Percentiles rank a stretch among this genome's conserved stretches.
Conservation (phyloP, 2,888 invertebrate genomes). For the Acanthacorydalis orientalis region DNA sequence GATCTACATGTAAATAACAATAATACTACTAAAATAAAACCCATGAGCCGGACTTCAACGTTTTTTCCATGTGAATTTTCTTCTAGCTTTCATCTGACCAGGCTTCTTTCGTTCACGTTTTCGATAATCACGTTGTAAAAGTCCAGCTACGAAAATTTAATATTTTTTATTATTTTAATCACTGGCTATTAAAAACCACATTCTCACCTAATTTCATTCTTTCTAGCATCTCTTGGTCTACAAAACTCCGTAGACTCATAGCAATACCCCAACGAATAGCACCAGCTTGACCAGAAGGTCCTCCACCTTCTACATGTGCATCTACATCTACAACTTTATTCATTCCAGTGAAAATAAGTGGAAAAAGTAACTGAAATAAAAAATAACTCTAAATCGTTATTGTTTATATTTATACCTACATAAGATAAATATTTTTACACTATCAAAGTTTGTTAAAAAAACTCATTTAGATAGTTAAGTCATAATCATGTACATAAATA, state of each 20-base stretch:
- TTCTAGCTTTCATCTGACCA: conserved; percentile 79
- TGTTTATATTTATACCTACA: too few species aligned
- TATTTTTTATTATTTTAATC: background rate
- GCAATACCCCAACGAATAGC: conserved; percentile 79
- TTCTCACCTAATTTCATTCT: conserved; percentile 67
- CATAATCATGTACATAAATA: too few species aligned
- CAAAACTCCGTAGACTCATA: conserved; percentile 68
- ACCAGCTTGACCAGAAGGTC: conserved; percentile 69
- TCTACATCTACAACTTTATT: conserved; percentile 67
- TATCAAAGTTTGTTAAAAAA: too few species aligned
- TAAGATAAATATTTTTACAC: too few species aligned
- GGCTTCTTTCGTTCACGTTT: conserved; percentile 79
- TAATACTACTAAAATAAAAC: background rate
- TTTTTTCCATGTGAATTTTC: conserved; percentile 85
- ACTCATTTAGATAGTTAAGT: too few species aligned
- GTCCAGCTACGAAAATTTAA: conserved; percentile 45
- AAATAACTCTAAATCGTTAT: background rate
- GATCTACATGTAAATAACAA: background rate
- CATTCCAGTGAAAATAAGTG: conserved; percentile 63
- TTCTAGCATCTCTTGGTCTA: conserved; percentile 56
- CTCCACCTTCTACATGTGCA: conserved; percentile 55
- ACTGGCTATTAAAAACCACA: background rate
- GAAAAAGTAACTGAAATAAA: conserved; percentile 54
- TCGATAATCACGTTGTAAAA: conserved; percentile 65
- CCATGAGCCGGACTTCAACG: conserved; percentile 34